Percentiles rank a stretch among this genome's conserved stretches.
Evolutionary conservation across 2,113 vertebrate species (phyloP).

Genomic region (Columba janthina): DNA sequence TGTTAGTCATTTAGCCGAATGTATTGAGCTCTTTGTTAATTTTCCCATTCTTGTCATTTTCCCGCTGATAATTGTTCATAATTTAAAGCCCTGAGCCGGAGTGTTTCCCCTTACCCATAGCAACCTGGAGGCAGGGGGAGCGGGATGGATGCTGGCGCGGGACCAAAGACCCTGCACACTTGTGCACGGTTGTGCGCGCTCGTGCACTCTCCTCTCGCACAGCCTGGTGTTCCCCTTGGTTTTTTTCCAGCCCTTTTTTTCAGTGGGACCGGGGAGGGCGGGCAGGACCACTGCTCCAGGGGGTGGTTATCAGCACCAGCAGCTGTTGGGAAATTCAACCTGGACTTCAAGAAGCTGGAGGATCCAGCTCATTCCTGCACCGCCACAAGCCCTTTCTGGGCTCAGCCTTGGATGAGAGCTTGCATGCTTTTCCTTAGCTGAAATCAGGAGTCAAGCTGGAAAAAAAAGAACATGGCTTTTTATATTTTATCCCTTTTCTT

Average conservation of each 20-base stretch:
- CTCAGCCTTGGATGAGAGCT: background rate
- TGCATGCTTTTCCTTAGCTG: background rate
- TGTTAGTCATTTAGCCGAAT: background rate
- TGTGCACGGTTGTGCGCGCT: background rate
- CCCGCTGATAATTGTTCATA: background rate
- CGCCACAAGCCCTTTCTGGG: background rate
- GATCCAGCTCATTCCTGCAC: background rate
- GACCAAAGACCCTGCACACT: background rate
- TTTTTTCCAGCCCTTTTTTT: background rate
- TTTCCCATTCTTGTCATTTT: background rate
- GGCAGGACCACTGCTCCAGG: background rate
- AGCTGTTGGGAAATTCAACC: background rate
- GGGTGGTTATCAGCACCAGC: background rate
- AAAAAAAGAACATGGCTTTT: background rate
- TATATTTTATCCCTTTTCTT: no score
- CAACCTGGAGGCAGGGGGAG: background rate
- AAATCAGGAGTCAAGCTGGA: background rate
- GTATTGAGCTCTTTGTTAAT: background rate
- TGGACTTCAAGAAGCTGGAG: background rate
- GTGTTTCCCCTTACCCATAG: background rate
- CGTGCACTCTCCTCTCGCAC: background rate
- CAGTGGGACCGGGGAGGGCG: background rate
- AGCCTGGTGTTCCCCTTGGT: background rate
- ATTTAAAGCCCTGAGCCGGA: background rate
- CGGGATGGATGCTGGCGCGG: background rate